Base-by-base conservation (phyloP, 2,797 vertebrate genomes). In the Premnoplex brunnescens region DNA sequence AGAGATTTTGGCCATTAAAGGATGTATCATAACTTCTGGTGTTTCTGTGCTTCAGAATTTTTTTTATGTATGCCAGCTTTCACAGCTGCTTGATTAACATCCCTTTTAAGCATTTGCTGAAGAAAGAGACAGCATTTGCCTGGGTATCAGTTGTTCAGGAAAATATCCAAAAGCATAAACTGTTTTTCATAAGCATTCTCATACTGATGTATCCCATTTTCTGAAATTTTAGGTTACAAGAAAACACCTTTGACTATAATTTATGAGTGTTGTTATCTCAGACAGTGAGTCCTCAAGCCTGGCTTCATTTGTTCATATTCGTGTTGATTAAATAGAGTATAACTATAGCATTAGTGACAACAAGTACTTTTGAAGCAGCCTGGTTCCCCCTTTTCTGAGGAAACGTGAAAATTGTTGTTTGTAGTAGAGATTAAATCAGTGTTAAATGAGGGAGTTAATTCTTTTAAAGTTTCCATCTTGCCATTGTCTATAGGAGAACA, bases 401-500 rank as follows among this genome's bases (percentile, higher is more conserved):
- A 73, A 67, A 58, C 0, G 0, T 49, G 19, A 32, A 80, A 67
- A 21, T 23, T 37, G 8, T 39, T 84, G 7, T 32, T 93, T 81
- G n/a, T 55, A 63, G n/a, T 51, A 32, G 55, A 82, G 30, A 7
- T 64, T 46, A 80, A 60, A 71, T 77, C 8, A 3, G 3, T 44
- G 3, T 72, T 72, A 56, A 71, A 24, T n/a, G 5, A 51, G 54
- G 7, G 39, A 52, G 15, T 60, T 72, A 26, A 37, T 64, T 83
- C 2, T 68, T 36, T 16, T 11, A 14, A 72, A 34, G 10, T 73
- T 89, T 84, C 17, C 6, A 9, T 85, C 30, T 86, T 83, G 23
- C 21, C 3, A 1, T 52, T 0, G 0, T n/a, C 32, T 54, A 0
- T 37, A 58, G 28, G 8, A 54, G 44, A 69, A 26, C 37, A 43